Evolutionary conservation across 2,113 vertebrate species (phyloP), one percentile per base, ranked within the genome.

Genomic region (Cynocephalus volans): DNA sequence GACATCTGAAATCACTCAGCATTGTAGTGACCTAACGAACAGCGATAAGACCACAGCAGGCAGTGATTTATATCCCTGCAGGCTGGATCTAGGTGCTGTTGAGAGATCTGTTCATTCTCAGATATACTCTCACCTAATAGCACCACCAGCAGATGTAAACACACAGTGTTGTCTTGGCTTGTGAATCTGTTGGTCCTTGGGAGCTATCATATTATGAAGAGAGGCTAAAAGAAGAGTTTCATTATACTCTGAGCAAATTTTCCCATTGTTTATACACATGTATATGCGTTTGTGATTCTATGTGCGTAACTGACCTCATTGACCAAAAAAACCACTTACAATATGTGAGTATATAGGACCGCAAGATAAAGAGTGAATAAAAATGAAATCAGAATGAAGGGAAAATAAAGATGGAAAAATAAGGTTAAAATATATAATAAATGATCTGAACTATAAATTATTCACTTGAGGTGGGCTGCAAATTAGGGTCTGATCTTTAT

Each of bases 401-500:
- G 50, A 52, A 92, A 50, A 54, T 73, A 23, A 79, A 83, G 24
- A 45, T 48, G 62, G 60, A 76, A 90, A 80, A 95, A 52, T 23
- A 33, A 80, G 31, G 2, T 36, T 24, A 58, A 13, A 18, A 48
- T 17, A 24, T 69, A 28, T 4, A 58, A 48, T 52, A 48, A 81
- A 52, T n/a, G n/a, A 2, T 77, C 11, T 90, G n/a, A 82, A 86
- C 76, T 84, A 6, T 33, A 90, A 88, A 88, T 85, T 24, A 41
- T 79, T 94, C 62, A 58, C 14, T 91, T 52, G 52, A 85, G 52
- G 10, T 75, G 33, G 45, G 26, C 26, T 80, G 33, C 11, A 90
- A 36, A 60, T 73, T 94, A 91, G 84, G 8, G 33, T 94, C 14
- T 56, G 45, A 77, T 41, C 9, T 94, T 95, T 88, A 48, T 81